Base-by-base conservation (phyloP, 1,140 invertebrate species). In the Drosophila yakuba region DNA sequence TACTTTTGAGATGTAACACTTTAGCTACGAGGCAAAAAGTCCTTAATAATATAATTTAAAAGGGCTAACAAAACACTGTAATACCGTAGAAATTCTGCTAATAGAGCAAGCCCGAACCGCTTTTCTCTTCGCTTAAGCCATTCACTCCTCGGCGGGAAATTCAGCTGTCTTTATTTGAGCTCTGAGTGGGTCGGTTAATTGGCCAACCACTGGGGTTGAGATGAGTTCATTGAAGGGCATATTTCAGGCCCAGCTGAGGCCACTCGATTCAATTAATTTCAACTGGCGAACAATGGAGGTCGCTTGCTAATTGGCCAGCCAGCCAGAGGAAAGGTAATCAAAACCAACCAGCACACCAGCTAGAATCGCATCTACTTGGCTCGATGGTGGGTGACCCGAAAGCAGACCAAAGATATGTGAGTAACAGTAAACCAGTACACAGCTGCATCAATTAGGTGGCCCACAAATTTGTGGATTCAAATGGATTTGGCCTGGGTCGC, bases 231-330 rank as follows among this genome's bases (percentile, higher is more conserved):
- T 61, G 60, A 66, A 64, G 58, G 76, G 54, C 45, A 35, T 62
- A 81, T 66, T 66, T 72, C 61, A 67, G 54, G 74, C 74, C 80
- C 78, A 88, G 83, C 82, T 88, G 79, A 83, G 79, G 75, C 79
- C 75, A 79, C 80, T 75, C 82, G 77, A 83, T 88, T 86, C 83
- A 86, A 86, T 88, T 86, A 88, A 88, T 88, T 88, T 88, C 60
- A 75, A 61, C 82, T 63, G 69, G 45, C 78, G 77, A 82, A 82
- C 83, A 88, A 82, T 78, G 64, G 64, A 78, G 82, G 82, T 62
- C 72, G 61, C 74, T 35, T 57, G 74, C 83, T 88, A 85, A 85
- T 85, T 85, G 79, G 52, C 67, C 64, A 77, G 67, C 38, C 79
- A 43, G 78, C 77, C 69, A 58, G 81, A 73, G 78, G 62, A 79